A percentile compares a stretch with the other conserved stretches of the same genome.
Evolutionary conservation across 2,888 invertebrate species (phyloP).

Genomic region (Shargacucullia verbasci): DNA sequence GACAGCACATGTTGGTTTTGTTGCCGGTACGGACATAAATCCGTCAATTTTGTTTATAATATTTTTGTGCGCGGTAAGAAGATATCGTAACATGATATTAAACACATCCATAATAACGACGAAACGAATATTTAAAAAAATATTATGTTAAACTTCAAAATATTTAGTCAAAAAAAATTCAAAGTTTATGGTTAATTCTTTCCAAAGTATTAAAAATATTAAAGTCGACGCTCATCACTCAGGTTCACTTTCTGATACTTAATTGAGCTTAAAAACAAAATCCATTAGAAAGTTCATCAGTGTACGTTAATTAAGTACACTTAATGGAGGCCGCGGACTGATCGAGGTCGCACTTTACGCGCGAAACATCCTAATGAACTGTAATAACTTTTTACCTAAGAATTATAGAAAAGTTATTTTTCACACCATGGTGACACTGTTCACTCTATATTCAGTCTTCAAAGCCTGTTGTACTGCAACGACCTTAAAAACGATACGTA

Average conservation of each 20-base stretch:
- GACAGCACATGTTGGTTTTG: too few relatives aligned
- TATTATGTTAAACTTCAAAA: too few relatives aligned
- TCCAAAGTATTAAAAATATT: slow-evolving; percentile 21
- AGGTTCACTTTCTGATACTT: slow-evolving; percentile 34
- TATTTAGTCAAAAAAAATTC: too few relatives aligned
- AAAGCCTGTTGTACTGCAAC: too few relatives aligned
- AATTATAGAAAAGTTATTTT: slow-evolving; percentile 33
- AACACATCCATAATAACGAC: too few relatives aligned
- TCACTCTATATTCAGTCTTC: too few relatives aligned
- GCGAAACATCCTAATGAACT: slow-evolving; percentile 67
- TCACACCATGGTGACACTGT: slow-evolving; percentile 1
- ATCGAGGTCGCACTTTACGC: slow-evolving; percentile 72
- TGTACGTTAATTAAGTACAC: slow-evolving; percentile 69
- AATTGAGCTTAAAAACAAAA: slow-evolving; percentile 58
- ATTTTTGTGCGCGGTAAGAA: too few relatives aligned
- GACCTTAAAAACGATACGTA: too few relatives aligned
- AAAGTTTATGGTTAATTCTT: background rate
- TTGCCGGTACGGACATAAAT: too few relatives aligned
- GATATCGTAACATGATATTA: too few relatives aligned
- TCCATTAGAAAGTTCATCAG: slow-evolving; percentile 60
- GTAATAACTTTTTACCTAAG: slow-evolving; percentile 65
- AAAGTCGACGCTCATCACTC: slow-evolving; percentile 25
- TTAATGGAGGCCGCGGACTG: slow-evolving; percentile 69
- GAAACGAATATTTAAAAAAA: too few relatives aligned
- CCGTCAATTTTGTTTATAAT: too few relatives aligned